phyloP scores from a whole-genome alignment of 2,797 vertebrate genomes.

The Euphonia xanthogaster region DNA sequence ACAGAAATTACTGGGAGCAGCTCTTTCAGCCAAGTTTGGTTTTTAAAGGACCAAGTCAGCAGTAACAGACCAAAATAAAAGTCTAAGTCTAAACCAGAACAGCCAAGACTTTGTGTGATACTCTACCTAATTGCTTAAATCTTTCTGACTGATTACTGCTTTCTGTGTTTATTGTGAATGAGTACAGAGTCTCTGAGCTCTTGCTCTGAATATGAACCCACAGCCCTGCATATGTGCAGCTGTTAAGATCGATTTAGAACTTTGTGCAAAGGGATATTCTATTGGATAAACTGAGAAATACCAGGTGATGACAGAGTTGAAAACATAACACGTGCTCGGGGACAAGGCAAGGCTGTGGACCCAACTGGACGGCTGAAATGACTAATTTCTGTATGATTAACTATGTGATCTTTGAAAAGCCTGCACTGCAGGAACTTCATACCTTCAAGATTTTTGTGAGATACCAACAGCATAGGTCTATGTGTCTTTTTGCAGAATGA shows the following conservation, averaged over 20 bases:
- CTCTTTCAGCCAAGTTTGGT: neutral
- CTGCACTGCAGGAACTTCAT: neutral
- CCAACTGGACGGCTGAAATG: neutral
- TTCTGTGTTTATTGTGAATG: neutral
- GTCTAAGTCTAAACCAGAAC: neutral
- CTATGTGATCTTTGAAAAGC: neutral
- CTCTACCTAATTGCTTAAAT: neutral
- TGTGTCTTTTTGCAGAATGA: neutral
- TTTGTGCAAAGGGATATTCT: neutral
- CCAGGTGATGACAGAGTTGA: neutral
- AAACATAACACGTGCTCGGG: neutral
- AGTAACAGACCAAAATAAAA: neutral
- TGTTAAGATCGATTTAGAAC: neutral
- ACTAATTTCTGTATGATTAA: neutral
- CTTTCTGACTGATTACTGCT: neutral
- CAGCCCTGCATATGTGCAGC: neutral
- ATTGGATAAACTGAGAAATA: neutral
- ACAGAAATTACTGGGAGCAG: neutral
- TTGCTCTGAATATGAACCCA: neutral
- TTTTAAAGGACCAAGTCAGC: neutral
- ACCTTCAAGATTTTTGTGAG: neutral
- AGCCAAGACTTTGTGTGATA: neutral
- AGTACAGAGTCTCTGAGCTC: neutral
- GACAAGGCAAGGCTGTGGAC: neutral
- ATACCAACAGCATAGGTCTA: neutral